Base-by-base conservation (phyloP, 2,797 vertebrate species). In the Semotilus atromaculatus region DNA sequence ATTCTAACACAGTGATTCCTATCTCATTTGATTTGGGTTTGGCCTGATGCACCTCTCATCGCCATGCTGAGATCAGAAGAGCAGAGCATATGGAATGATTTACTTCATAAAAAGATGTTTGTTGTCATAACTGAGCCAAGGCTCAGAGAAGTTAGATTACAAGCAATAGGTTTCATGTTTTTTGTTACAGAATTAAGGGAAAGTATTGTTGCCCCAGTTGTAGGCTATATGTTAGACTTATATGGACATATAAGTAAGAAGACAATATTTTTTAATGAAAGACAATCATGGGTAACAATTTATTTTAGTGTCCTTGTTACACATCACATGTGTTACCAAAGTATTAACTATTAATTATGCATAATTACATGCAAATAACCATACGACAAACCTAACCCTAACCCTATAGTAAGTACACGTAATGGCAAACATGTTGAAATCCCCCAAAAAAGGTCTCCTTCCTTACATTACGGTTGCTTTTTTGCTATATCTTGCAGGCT, bases 41-140 rank as follows among this genome's bases (percentile, higher is more conserved):
- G 23, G 60, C 53, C 60, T 31, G 72, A 60, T 62, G 67, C 7
- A 19, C 62, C 51, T 79, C 58, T 78, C 43, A 13, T 80, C 31
- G 26, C 18, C 76, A 68, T 31, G 68, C 80, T 48, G 86, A 90
- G 88, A 84, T 88, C 82, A 87, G 72, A 86, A 23, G 36, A 29
- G 23, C 45, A 48, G 48, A 60, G 58, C 78, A 82, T 87, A 82
- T 89, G 83, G 88, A 70, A 60, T 58, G 34, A 82, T 86, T 84
- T 86, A 79, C 82, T 68, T 55, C 43, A 51, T 79, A 72, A 64
- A 80, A 64, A 62, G 62, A 67, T 86, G 82, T 88, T 85, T 89
- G 53, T 86, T 90, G 26, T 87, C 18, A 81, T 75, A 81, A 58
- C 67, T 76, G 53, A 81, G 80, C 40, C 3, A n/a, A 40, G 3